A percentile compares a stretch with the other conserved stretches of the same genome.
Evolutionary conservation across 1,140 invertebrate species (phyloP).

Genomic region (Lerema accius): DNA sequence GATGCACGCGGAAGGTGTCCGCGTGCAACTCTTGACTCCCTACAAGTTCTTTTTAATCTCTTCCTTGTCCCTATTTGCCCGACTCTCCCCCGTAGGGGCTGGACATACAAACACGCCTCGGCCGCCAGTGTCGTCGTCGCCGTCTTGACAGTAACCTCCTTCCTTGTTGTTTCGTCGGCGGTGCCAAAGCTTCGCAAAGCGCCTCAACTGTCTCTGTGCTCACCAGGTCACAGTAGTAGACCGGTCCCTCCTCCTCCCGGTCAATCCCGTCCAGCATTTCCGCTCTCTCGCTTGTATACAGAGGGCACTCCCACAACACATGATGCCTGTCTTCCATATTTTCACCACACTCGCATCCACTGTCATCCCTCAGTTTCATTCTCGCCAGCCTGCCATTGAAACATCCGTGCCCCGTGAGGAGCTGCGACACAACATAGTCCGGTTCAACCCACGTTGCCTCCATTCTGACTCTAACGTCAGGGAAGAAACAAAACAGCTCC

Average conservation of each 20-base stretch:
- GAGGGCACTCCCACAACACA: slow-evolving; percentile 22
- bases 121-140: background rate
- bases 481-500: slow-evolving; percentile 24
- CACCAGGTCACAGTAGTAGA: slow-evolving; percentile 27
- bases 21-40: slow-evolving; percentile 5
- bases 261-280: slow-evolving; percentile 16
- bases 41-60: background rate
- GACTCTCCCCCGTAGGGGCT: slow-evolving; percentile 1
- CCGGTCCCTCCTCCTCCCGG: slow-evolving; percentile 4
- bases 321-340: slow-evolving; percentile 16
- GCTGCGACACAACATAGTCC: slow-evolving; percentile 25
- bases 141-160: background rate
- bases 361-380: slow-evolving; percentile 1
- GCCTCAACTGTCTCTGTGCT: background rate
- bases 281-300: slow-evolving; percentile 3
- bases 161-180: no score
- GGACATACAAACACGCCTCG: background rate
- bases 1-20: background rate
- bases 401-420: slow-evolving; percentile 26
- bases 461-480: slow-evolving; percentile 17
- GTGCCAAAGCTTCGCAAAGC: background rate
- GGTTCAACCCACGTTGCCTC: slow-evolving; percentile 25
- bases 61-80: background rate
- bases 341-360: slow-evolving; percentile 4
- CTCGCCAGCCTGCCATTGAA: slow-evolving; percentile 8